Base-by-base conservation (phyloP, 2,888 invertebrate species). In the Oasisia sp. region DNA sequence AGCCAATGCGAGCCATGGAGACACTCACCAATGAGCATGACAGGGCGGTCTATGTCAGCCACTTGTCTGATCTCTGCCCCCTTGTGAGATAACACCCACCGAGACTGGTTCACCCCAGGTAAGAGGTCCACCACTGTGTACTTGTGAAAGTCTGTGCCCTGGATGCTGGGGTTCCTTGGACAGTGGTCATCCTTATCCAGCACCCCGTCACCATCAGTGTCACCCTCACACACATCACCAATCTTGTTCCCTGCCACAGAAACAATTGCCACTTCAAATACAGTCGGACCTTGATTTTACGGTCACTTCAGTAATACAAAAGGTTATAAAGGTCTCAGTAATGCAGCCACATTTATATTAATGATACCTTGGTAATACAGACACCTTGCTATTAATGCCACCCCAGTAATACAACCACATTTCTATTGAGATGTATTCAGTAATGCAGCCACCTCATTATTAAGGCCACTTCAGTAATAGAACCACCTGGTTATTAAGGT, bases 101-200 rank as follows among this genome's bases (percentile, higher is more conserved):
- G 27, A 14, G 74, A 74, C 74, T 74, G 74, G 74, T 74, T 74
- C n/a, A 74, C 74, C 74, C 74, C 74, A n/a, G 74, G 74, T 74
- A 74, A 74, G 19, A 74, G 74, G n/a, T 74, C 74, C 0, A 99
- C 98, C 0, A 98, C 98, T 96, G 98, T 98, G 95, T 98, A 99
- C 92, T 98, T 98, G 92, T 95, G 97, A 96, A 99, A 99, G 96
- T 99, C 99, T 0, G 99, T 99, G 14, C 98, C 97, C 96, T 97
- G 98, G 93, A 99, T 98, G 95, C 97, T 97, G 0, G 98, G 98
- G 96, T 99, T 99, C 95, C 99, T 98, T 0, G 99, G 99, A 95
- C 99, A 99, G 95, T 98, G 98, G 96, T 99, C 99, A 4, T 98
- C 96, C 45, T 97, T 97, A 95, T 99, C 98, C 0, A 97, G 97